Conservation (phyloP, 2,797 vertebrate species). For the Lagorchestes hirsutus region DNA sequence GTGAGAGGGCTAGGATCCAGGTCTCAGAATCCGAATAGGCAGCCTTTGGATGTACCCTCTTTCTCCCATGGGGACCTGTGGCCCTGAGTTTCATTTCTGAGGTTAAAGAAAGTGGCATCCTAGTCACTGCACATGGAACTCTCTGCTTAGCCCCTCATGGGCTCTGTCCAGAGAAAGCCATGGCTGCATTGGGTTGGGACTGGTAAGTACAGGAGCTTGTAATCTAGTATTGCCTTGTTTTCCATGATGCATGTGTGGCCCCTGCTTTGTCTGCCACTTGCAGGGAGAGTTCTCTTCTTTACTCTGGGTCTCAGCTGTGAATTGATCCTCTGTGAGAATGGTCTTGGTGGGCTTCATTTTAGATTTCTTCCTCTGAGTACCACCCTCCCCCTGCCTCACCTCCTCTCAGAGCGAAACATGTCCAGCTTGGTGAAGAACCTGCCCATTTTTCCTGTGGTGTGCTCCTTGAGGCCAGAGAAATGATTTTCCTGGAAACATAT, state of each 20-base stretch:
- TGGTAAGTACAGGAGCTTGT: neutral
- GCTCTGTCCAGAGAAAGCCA: slow-evolving; percentile 1
- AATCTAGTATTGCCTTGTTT: neutral
- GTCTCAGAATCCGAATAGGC: neutral
- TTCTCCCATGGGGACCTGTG: neutral
- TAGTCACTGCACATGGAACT: neutral
- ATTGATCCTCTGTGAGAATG: neutral
- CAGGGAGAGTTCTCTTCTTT: neutral
- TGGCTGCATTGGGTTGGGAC: neutral
- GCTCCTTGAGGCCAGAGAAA: neutral
- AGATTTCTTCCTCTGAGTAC: neutral
- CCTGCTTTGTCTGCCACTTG: neutral
- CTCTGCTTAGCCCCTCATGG: neutral
- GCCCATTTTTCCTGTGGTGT: neutral
- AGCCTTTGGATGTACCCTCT: neutral
- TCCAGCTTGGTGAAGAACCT: neutral
- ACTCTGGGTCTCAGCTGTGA: neutral
- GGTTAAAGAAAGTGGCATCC: slow-evolving; percentile 1
- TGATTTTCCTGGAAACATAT: neutral
- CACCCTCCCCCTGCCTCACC: neutral
- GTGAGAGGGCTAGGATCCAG: neutral
- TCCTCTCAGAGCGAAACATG: neutral
- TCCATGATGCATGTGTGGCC: neutral
- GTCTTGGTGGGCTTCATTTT: neutral
- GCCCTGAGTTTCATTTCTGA: neutral